Evolutionary conservation across 1,140 invertebrate species (phyloP).

Genomic region (Drusus annulatus): DNA sequence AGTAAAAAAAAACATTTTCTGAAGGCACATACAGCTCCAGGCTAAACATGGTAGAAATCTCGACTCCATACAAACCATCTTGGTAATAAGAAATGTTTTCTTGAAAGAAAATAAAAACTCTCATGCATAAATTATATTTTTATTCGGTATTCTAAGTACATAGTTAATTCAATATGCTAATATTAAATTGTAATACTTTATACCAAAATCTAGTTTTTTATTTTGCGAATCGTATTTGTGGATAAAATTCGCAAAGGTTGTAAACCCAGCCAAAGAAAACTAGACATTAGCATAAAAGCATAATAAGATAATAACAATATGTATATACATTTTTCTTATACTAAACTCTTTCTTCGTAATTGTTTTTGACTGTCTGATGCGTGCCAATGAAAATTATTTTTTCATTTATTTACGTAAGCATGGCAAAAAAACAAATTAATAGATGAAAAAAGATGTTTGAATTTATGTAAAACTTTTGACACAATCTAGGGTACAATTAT

Average conservation of each 20-base stretch:
- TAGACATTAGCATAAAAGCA: slow-evolving; percentile 15
- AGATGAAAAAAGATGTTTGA: no score
- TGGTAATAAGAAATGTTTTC: not conserved
- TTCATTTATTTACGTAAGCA: no score
- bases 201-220: slow-evolving; percentile 18
- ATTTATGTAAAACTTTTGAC: no score
- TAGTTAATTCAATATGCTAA: not conserved
- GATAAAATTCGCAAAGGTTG: slow-evolving; percentile 21
- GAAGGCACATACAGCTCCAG: no score
- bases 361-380: not conserved
- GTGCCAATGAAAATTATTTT: not conserved
- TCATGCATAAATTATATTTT: not conserved
- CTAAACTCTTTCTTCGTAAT: not conserved
- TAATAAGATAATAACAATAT: slow-evolving; percentile 27
- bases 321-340: slow-evolving; percentile 19
- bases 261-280: slow-evolving; percentile 28
- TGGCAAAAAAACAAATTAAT: no score
- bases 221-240: slow-evolving; percentile 6
- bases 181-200: slow-evolving; percentile 12
- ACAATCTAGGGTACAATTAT: no score
- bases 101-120: not conserved
- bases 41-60: no score
- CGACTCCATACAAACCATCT: no score
- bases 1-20: no score
- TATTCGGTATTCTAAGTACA: slow-evolving; percentile 10